phyloP scores from a whole-genome alignment of 2,113 vertebrate genomes.

The Pandion haliaetus region DNA sequence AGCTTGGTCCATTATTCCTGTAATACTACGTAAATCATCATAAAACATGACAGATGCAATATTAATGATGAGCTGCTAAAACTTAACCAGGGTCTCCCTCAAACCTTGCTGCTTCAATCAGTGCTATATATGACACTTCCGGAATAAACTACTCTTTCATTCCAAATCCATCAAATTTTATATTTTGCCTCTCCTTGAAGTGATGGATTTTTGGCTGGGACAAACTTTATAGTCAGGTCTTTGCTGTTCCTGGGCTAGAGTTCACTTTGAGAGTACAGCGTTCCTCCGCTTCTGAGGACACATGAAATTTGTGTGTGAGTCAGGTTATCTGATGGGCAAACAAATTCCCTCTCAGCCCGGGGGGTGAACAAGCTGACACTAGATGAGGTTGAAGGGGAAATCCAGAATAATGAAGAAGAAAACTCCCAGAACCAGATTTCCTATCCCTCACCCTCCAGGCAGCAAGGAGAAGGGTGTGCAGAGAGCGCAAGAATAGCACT shows the following conservation, averaged over 20 bases:
- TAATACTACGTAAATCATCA: not conserved
- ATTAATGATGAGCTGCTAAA: not conserved
- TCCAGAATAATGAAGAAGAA: not conserved
- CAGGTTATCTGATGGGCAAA: not conserved
- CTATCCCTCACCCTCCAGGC: not conserved
- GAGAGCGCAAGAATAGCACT: not conserved
- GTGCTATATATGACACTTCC: not conserved
- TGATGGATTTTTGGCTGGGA: not conserved
- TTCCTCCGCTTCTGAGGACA: not conserved
- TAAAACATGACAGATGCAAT: not conserved
- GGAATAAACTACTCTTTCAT: not conserved
- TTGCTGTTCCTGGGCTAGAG: not conserved
- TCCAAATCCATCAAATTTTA: slow-evolving; percentile 18
- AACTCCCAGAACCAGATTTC: not conserved
- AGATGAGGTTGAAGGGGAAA: not conserved
- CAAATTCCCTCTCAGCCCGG: not conserved
- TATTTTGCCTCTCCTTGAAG: slow-evolving; percentile 1
- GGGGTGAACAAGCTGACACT: not conserved
- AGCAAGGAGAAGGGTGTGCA: not conserved
- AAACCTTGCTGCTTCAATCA: not conserved
- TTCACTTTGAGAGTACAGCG: not conserved
- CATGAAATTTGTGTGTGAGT: not conserved
- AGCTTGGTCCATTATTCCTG: not conserved
- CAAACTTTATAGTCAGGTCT: not conserved
- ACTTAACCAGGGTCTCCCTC: not conserved